Base-by-base conservation (phyloP, 1,140 invertebrate genomes). In the Eulimnadia texana region DNA sequence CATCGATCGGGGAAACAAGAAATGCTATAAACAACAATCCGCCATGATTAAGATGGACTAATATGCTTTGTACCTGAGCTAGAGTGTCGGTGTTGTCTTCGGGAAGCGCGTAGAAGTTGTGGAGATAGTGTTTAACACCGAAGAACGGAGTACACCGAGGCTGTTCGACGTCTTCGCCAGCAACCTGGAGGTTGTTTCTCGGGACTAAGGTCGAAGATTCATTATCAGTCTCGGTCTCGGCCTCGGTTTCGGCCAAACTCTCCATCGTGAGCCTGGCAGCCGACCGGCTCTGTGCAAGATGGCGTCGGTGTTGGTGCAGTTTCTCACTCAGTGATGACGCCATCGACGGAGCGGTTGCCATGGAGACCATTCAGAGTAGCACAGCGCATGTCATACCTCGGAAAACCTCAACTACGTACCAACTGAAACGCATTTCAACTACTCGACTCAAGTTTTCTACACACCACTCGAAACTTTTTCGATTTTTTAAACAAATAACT, bases 121-220 rank as follows among this genome's bases (percentile, higher is more conserved):
- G 55, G 10, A 58, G 42, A 58, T 58, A 58, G 55, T 58, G 55
- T 58, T 58, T 58, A 42, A 58, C 55, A 11, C 55, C 55, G 24
- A 58, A 58, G 42, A 58, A 58, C 0, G 55, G 55, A 33, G 55
- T 23, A 42, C 55, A 58, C 10, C 55, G 33, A 42, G 33, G 33
- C 33, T 42, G 33, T 16, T 42, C 6, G 33, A 42, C 16, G 33
- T 9, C 33, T 9, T 42, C 33, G 33, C 16, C 33, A 6, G 33
- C 16, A 16, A 42, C 6, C 33, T 6, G 16, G 33, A 9, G 16
- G 33, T 42, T 42, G 6, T 6, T 42, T 16, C 6, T 42, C 33
- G 16, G 33, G 33, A 42, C 33, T 6, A 42, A 9, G 33, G 33
- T 9, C 16, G 33, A 42, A 6, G 6, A 6, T 9, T 42, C 33